A percentile compares a stretch with the other conserved stretches of the same genome.
Conservation (phyloP, 2,113 vertebrate genomes). For the Sapayoa aenigma region DNA sequence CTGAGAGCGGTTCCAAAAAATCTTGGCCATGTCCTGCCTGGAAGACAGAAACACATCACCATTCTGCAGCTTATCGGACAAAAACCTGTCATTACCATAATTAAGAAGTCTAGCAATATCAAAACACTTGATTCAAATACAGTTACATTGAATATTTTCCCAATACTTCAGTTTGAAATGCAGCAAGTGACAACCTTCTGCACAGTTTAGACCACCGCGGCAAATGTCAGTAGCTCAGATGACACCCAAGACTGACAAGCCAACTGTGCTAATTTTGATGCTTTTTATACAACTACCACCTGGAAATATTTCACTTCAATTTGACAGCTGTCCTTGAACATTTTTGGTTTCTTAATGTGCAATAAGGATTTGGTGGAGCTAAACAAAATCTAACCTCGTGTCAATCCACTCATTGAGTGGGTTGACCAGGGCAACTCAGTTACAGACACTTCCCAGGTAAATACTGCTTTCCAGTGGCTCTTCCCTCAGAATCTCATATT, state of each 20-base stretch:
- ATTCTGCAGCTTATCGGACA: not conserved
- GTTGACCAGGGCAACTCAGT: not conserved
- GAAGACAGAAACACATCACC: constrained; percentile 6
- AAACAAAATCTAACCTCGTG: not conserved
- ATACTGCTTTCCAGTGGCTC: not conserved
- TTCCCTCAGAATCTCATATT: not conserved
- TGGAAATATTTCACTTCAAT: not conserved
- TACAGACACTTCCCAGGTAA: not conserved
- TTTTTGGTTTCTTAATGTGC: not conserved
- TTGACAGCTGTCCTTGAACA: not conserved
- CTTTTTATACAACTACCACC: not conserved
- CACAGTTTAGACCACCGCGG: not conserved
- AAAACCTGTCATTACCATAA: not conserved
- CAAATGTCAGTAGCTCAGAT: not conserved
- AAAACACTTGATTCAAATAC: not conserved
- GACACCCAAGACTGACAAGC: not conserved
- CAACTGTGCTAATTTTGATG: not conserved
- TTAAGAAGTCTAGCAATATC: not conserved
- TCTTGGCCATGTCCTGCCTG: constrained; percentile 87
- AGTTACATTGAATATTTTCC: not conserved
- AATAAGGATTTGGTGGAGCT: not conserved
- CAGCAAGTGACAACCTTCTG: not conserved
- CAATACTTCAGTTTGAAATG: not conserved
- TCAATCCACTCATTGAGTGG: not conserved
- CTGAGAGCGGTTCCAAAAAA: constrained; percentile 84